Percentiles rank a stretch among this genome's conserved stretches.
These are phyloP conservation scores for Stegastes partitus DNA, from an alignment of 2,113 vertebrate genomes.

Conservation along the genomic window DNA sequence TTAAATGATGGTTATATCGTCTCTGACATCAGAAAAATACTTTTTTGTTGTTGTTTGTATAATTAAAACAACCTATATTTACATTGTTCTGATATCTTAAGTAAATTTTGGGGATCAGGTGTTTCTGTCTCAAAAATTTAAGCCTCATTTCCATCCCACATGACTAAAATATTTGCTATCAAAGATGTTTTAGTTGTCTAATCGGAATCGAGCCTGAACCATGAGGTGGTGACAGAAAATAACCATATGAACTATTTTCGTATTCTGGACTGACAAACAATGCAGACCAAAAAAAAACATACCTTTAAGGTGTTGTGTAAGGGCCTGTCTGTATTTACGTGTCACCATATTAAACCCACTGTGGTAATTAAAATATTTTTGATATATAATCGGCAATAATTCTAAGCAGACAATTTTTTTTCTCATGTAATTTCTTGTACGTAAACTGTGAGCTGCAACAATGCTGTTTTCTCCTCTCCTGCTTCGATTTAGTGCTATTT, in stretches of 20 bases:
- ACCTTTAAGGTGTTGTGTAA: not conserved
- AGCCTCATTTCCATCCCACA: not conserved
- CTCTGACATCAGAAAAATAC: too few species aligned
- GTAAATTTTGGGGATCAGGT: too few species aligned
- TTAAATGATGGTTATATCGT: too few species aligned
- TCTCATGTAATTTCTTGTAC: slow-evolving; percentile 15
- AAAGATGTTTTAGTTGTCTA: not conserved
- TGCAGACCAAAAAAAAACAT: not conserved
- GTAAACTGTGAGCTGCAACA: slow-evolving; percentile 23
- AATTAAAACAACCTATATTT: too few species aligned
- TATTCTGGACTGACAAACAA: not conserved
- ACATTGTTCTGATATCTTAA: not conserved
- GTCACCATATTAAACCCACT: not conserved
- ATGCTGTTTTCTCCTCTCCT: slow-evolving; percentile 18
- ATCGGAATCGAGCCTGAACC: not conserved
- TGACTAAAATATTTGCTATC: not conserved
- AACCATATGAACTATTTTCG: not conserved
- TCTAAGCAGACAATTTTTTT: slow-evolving; percentile 14
- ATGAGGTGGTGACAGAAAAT: slow-evolving; percentile 12
- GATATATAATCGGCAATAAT: not conserved
- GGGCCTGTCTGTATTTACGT: not conserved
- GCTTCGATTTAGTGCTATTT: slow-evolving; percentile 56
- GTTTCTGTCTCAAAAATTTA: too few species aligned
- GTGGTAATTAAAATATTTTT: not conserved
- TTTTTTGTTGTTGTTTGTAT: too few species aligned